Evolutionary conservation across 2,113 vertebrate species (phyloP).

Genomic region (Hyaena hyaena): DNA sequence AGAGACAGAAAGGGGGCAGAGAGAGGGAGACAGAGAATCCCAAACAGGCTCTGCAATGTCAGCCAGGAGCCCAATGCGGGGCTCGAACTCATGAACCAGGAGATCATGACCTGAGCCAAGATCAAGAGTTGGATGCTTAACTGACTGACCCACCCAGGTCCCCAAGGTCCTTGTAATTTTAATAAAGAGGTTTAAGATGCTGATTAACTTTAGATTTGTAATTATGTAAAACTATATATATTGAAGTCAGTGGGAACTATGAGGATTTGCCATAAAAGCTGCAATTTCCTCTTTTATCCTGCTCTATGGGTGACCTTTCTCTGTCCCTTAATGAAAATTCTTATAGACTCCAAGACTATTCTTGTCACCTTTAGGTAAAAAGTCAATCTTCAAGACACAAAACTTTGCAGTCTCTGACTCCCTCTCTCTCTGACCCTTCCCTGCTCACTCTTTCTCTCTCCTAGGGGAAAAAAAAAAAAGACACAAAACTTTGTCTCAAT

Average conservation of each 20-base stretch:
- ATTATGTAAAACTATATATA: background rate
- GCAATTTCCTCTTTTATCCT: background rate
- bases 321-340: background rate
- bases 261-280: background rate
- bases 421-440: too few species aligned
- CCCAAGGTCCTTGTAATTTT: background rate
- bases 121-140: too few species aligned
- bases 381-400: background rate
- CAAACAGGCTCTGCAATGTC: too few species aligned
- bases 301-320: background rate
- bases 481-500: background rate
- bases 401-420: background rate
- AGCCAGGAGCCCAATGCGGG: too few species aligned
- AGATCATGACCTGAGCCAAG: too few species aligned
- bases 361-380: background rate
- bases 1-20: too few species aligned
- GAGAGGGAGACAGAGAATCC: too few species aligned
- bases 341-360: background rate
- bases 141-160: too few species aligned
- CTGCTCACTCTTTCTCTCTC: too few species aligned
- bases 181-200: background rate
- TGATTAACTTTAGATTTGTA: background rate
- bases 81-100: too few species aligned
- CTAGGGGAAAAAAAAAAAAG: background rate
- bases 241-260: background rate